Conservation (phyloP, 2,113 vertebrate species). For the Electrona antarctica region DNA sequence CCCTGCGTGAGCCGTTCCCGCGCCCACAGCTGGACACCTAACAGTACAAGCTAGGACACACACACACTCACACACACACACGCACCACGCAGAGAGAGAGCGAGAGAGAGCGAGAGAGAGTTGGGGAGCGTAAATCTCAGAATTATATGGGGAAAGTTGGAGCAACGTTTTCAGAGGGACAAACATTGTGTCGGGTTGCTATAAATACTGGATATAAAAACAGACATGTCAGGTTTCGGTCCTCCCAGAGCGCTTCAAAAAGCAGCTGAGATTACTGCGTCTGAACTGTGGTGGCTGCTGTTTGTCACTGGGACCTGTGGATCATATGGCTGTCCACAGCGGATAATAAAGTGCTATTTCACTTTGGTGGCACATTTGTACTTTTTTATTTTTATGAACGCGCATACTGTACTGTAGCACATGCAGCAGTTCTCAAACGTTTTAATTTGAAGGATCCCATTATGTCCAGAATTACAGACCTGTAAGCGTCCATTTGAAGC, state of each 20-base stretch:
- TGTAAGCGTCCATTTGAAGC: too few species aligned
- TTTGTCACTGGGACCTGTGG: conserved; percentile 52
- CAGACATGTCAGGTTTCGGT: conserved; percentile 27
- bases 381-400: too few species aligned
- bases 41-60: neutral
- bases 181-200: conserved; percentile 46
- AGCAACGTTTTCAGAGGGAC: conserved; percentile 41
- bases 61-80: neutral
- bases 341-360: conserved; percentile 59
- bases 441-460: too few species aligned
- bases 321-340: conserved; percentile 28
- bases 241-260: conserved; percentile 54
- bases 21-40: neutral
- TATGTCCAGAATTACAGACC: too few species aligned
- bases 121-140: conserved; percentile 52
- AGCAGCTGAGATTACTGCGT: conserved; percentile 49
- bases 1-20: conserved; percentile 23
- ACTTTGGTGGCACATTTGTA: conserved; percentile 5
- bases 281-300: conserved; percentile 30
- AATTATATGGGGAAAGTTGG: conserved; percentile 27
- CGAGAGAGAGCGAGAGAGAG: neutral
- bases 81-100: neutral
- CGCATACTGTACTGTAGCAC: too few species aligned
- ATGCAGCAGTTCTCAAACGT: too few species aligned
- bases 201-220: conserved; percentile 70